Percentiles rank a stretch among this genome's conserved stretches.
phyloP scores from a whole-genome alignment of 2,113 vertebrate genomes.

The Phalacrocorax aristotelis region DNA sequence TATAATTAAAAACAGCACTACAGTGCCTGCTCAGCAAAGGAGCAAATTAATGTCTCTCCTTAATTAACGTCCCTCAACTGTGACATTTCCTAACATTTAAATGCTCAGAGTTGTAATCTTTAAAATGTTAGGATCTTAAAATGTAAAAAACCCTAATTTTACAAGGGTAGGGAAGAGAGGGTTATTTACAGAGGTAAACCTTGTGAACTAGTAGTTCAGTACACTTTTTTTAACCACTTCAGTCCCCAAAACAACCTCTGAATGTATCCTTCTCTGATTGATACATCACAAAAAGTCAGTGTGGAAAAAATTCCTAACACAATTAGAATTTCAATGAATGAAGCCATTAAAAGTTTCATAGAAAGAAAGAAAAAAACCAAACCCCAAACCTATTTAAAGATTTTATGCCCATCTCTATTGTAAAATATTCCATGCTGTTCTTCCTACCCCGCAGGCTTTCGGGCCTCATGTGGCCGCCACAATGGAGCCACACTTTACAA shows the following conservation, averaged over 20 bases:
- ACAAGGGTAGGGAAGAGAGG: neutral
- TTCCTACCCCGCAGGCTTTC: neutral
- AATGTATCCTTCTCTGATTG: neutral
- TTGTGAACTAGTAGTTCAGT: neutral
- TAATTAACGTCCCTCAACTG: neutral
- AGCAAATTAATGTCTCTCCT: neutral
- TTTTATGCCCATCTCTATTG: neutral
- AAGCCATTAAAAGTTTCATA: neutral
- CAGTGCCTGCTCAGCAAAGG: neutral
- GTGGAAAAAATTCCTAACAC: neutral
- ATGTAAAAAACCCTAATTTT: neutral
- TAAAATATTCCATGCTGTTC: neutral
- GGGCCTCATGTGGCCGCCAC: neutral
- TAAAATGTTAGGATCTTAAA: too few species aligned
- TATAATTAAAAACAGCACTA: neutral
- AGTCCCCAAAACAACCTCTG: neutral
- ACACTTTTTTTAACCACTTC: neutral
- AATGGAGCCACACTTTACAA: neutral
- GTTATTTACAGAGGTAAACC: neutral
- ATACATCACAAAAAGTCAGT: neutral
- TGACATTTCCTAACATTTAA: neutral
- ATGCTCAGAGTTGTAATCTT: neutral
- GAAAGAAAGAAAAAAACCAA: neutral
- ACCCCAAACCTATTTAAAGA: neutral
- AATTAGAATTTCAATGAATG: neutral